These are phyloP conservation scores for Norana najaformis DNA, from an alignment of 2,888 invertebrate genomes.

Conservation along the genomic window DNA sequence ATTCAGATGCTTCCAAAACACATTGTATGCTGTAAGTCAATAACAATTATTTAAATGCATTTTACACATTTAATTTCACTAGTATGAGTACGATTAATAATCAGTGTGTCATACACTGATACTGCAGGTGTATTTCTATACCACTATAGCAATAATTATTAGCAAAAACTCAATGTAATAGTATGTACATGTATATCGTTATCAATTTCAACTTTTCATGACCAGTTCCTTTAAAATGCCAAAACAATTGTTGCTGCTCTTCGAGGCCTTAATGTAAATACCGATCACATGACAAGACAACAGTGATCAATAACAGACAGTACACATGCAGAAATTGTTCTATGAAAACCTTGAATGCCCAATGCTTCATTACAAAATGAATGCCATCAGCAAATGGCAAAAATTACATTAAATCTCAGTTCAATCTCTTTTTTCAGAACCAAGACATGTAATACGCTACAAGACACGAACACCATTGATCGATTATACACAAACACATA, in stretches of 20 bases:
- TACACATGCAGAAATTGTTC: neutral
- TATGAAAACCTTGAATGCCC: neutral
- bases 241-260: neutral
- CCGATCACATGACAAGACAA: neutral
- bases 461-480: constrained; percentile 1
- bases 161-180: too few relatives aligned
- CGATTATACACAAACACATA: neutral
- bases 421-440: neutral
- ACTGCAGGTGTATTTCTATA: neutral
- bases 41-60: neutral
- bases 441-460: neutral
- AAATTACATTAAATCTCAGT: neutral
- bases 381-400: neutral
- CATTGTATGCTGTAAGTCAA: neutral
- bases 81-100: neutral
- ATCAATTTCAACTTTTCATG: neutral
- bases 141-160: too few relatives aligned
- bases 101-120: neutral
- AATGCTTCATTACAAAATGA: neutral
- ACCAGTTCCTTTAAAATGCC: neutral
- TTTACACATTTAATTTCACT: neutral
- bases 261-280: neutral
- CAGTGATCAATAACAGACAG: neutral
- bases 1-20: neutral
- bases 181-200: neutral